phyloP scores from a whole-genome alignment of 1,140 invertebrate species.

The Zaprionus tsacasi region DNA sequence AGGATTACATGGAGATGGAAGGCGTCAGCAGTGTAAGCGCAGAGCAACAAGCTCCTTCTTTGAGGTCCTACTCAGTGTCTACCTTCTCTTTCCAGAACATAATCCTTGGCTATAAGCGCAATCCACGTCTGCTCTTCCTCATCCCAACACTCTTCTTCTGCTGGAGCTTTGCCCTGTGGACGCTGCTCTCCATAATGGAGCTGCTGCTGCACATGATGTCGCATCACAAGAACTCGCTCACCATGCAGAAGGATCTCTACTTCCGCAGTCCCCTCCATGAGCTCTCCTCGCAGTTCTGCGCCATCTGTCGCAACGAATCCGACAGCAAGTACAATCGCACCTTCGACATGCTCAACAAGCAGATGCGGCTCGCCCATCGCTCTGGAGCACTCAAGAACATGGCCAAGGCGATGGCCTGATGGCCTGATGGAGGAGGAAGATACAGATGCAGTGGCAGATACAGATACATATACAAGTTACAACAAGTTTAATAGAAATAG shows the following conservation, averaged over 20 bases:
- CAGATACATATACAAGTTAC: slow-evolving; percentile 17
- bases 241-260: slow-evolving; percentile 85
- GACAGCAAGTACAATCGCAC: slow-evolving; percentile 84
- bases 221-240: slow-evolving; percentile 85
- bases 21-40: slow-evolving; percentile 71
- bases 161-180: slow-evolving; percentile 75
- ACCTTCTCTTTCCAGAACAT: slow-evolving; percentile 61
- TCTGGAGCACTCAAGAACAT: slow-evolving; percentile 70
- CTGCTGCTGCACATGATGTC: slow-evolving; percentile 85
- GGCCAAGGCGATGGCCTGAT: slow-evolving; percentile 66
- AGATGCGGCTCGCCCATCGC: slow-evolving; percentile 66
- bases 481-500: slow-evolving; percentile 41
- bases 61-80: not conserved
- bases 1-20: slow-evolving; percentile 78
- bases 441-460: too few relatives aligned
- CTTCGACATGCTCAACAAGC: slow-evolving; percentile 70
- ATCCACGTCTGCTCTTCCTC: slow-evolving; percentile 73
- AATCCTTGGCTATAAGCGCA: slow-evolving; percentile 76
- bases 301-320: slow-evolving; percentile 85
- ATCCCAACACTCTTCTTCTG: slow-evolving; percentile 83
- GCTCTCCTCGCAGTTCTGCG: slow-evolving; percentile 86
- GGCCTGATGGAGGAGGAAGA: too few relatives aligned
- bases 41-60: not conserved
- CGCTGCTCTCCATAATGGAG: slow-evolving; percentile 74
- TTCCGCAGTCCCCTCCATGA: slow-evolving; percentile 86